phyloP scores from a whole-genome alignment of 2,888 invertebrate species.

The Mystacides longicornis region DNA sequence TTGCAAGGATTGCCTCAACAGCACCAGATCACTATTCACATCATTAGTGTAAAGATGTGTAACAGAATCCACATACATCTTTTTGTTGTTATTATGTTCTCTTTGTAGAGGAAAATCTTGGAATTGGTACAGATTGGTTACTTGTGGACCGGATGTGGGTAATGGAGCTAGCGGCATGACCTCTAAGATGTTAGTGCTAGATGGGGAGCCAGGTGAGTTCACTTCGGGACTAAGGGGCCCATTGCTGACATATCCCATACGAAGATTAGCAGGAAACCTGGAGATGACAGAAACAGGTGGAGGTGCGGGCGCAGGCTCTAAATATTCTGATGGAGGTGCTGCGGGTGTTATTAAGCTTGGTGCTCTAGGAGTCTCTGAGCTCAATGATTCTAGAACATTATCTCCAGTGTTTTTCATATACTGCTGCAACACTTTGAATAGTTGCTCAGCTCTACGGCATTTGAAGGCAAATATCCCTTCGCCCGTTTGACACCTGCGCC shows the following conservation, averaged over 20 bases:
- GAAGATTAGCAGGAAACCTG: conserved; percentile 23
- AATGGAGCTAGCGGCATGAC: conserved; percentile 47
- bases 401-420: conserved; percentile 50
- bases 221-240: conserved; percentile 31
- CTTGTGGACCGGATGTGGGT: conserved; percentile 37
- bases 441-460: conserved; percentile 75
- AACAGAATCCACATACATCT: conserved; percentile 32
- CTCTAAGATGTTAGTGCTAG: conserved; percentile 49
- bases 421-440: conserved; percentile 82
- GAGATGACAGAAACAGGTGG: conserved; percentile 21
- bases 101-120: conserved; percentile 44
- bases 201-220: conserved; percentile 45
- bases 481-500: conserved; percentile 79
- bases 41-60: conserved; percentile 39
- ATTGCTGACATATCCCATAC: conserved; percentile 30
- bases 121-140: conserved; percentile 50
- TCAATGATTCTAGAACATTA: conserved; percentile 13
- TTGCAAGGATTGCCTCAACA: conserved; percentile 35
- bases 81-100: conserved; percentile 46
- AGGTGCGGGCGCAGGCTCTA: conserved; percentile 25
- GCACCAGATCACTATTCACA: conserved; percentile 41
- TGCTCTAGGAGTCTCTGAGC: conserved; percentile 10
- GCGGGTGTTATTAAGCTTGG: conserved; percentile 22
- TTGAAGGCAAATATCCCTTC: conserved; percentile 92
- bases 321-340: conserved; percentile 27